phyloP scores from a whole-genome alignment of 2,797 vertebrate genomes.

The Gymnoscopelus braueri region DNA sequence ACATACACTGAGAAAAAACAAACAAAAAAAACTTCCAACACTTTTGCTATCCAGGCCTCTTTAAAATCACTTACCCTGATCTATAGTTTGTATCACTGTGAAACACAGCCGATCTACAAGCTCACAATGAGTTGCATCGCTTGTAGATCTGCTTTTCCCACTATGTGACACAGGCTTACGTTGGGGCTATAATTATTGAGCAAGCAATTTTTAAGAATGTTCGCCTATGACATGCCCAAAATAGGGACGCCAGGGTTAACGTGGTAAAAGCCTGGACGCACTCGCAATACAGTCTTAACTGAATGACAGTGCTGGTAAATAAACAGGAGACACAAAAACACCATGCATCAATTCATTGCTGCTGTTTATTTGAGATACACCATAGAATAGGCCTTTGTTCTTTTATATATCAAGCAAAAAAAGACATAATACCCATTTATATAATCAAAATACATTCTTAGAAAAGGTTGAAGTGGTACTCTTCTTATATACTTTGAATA shows the following conservation, averaged over 20 bases:
- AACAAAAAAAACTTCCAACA: conserved; percentile 45
- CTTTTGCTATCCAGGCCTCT: conserved; percentile 44
- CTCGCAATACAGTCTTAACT: too few relatives aligned
- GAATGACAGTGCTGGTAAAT: conserved; percentile 70
- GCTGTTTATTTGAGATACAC: conserved; percentile 63
- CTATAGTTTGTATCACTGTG: too few relatives aligned
- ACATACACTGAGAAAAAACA: conserved; percentile 60
- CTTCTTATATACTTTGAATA: conserved; percentile 67
- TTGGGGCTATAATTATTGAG: too few relatives aligned
- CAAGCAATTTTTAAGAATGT: too few relatives aligned
- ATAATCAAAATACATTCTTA: conserved; percentile 87
- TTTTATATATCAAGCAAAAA: conserved; percentile 66
- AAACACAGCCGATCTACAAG: too few relatives aligned
- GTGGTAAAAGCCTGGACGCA: too few relatives aligned
- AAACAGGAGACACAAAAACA: conserved; percentile 74
- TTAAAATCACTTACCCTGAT: neutral
- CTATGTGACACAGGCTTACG: too few relatives aligned
- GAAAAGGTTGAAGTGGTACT: conserved; percentile 75
- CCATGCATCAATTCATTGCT: conserved; percentile 79
- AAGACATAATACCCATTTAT: conserved; percentile 69
- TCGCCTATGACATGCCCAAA: too few relatives aligned
- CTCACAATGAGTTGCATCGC: too few relatives aligned
- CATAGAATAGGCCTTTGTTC: conserved; percentile 38
- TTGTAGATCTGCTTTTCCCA: too few relatives aligned
- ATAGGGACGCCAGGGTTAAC: too few relatives aligned